Evolutionary conservation across 2,888 invertebrate species (phyloP), one percentile per base, ranked within the genome.

Genomic region (Sympetrum striolatum): DNA sequence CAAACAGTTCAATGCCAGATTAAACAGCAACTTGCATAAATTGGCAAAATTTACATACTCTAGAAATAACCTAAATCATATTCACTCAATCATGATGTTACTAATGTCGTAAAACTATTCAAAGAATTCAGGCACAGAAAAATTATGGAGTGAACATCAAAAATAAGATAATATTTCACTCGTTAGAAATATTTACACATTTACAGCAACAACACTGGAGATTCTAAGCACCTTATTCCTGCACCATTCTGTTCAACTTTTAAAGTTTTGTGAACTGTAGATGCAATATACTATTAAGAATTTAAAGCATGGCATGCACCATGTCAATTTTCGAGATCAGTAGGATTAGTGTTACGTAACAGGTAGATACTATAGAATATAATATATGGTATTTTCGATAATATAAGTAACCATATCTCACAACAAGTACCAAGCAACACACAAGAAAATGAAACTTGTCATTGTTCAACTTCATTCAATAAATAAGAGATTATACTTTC

Each of bases 351-450:
- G 86, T 86, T 86, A 86, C 60, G 22, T 86, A 86, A 86, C 86
- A 86, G 60, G 35, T 86, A 60, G 58, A 86, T 86, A 60, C 86
- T 86, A 60, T 37, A 86, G 86, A 86, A 86, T 86, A 86, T 86
- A 86, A 86, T 64, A 86, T 31, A 58, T 58, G 86, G 60, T 86
- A 86, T 86, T 86, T 60, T 86, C 64, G 60, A 39, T 86, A 86
- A 86, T 86, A 86, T 86, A 86, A 86, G 86, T 86, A 86, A 86
- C 86, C 86, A 86, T 86, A 35, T 86, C 86, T 86, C 60, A 86
- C 86, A 86, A 86, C 86, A 86, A 86, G 86, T 37, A 86, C 86
- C 60, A 60, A 86, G 58, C 86, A 86, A 86, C 86, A 86, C 60
- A 39, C 60, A 60, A 35, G 86, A 37, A 86, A 60, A 86, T 60